Evolutionary conservation across 1,140 invertebrate genomes (phyloP).

Genomic region (Antheraea pernyi): DNA sequence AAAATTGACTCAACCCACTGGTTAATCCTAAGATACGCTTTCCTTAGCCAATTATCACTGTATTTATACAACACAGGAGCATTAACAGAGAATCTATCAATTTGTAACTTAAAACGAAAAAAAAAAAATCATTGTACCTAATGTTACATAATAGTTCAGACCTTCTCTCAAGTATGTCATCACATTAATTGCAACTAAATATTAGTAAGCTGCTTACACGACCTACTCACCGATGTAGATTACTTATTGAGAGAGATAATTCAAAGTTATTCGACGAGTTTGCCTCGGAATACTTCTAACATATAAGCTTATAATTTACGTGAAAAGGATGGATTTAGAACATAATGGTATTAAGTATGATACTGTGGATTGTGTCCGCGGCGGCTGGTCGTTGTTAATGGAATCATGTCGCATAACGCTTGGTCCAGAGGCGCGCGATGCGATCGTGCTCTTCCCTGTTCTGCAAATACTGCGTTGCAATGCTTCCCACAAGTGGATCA

Average conservation of each 20-base stretch:
- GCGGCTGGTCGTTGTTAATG: conserved; percentile 27
- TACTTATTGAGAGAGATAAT: not conserved
- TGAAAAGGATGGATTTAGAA: conserved; percentile 68
- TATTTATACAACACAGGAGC: conserved; percentile 38
- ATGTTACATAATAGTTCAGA: conserved; percentile 46
- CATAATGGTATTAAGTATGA: conserved; percentile 66
- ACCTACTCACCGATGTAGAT: not conserved
- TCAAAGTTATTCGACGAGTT: not conserved
- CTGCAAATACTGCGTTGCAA: conserved; percentile 98
- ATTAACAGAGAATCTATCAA: conserved; percentile 46
- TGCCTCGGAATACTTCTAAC: conserved; percentile 21
- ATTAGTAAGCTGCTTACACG: conserved; percentile 44
- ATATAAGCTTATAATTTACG: conserved; percentile 60
- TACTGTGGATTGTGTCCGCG: conserved; percentile 40
- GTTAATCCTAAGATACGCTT: conserved; percentile 39
- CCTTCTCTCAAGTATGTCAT: conserved; percentile 52
- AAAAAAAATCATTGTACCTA: conserved; percentile 40
- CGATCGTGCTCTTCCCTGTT: conserved; percentile 98
- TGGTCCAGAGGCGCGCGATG: conserved; percentile 98
- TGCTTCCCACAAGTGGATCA: conserved; percentile 98
- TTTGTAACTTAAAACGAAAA: conserved; percentile 50
- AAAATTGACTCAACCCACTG: conserved; percentile 69
- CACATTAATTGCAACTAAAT: conserved; percentile 68
- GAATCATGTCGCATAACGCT: conserved; percentile 96
- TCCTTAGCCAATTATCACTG: conserved; percentile 45